Evolutionary conservation across 2,113 vertebrate genomes (phyloP), one percentile per base, ranked within the genome.

Genomic region (Salminus brasiliensis): DNA sequence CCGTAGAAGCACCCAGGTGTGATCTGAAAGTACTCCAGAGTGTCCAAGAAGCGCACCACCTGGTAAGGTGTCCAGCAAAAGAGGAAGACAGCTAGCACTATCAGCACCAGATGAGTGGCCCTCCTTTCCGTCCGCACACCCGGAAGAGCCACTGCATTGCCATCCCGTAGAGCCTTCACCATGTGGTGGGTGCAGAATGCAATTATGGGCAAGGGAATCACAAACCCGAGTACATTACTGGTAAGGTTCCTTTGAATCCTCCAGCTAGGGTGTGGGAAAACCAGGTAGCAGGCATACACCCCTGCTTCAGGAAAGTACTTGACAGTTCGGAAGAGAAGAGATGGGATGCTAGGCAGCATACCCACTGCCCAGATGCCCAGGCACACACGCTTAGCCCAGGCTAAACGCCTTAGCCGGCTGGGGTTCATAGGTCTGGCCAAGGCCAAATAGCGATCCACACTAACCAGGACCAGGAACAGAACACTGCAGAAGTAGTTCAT

Each of bases 51-150:
- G 0, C 91, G 91, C 78, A 85, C 90, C 49, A 96, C 11, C 78
- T 97, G 96, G 87, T 94, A 95, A 0, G 96, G 96, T 7, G 95
- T 89, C 95, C 95, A 96, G 87, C 95, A 96, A 70, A 94, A 0
- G 0, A 97, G 15, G 11, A 96, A 98, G 0, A 94, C 88, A 0
- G 92, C 79, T 16, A 97, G 90, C 15, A 97, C 96, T 0, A 85
- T 79, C 53, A 96, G 90, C 4, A 98, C 91, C 75, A 97, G 85
- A 30, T 86, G 0, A 0, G 95, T 92, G 57, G 96, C 94, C 85
- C 72, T 95, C 66, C 83, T 91, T 81, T 96, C 95, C 0, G 86
- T 93, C 78, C 91, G 92, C 3, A 91, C 69, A 29, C 88, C 71
- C 16, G 90, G 91, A 57, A 93, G 72, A n/a, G 87, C 86, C 18